phyloP scores from a whole-genome alignment of 2,797 vertebrate genomes.

The Oryzias dopingdopingensis region DNA sequence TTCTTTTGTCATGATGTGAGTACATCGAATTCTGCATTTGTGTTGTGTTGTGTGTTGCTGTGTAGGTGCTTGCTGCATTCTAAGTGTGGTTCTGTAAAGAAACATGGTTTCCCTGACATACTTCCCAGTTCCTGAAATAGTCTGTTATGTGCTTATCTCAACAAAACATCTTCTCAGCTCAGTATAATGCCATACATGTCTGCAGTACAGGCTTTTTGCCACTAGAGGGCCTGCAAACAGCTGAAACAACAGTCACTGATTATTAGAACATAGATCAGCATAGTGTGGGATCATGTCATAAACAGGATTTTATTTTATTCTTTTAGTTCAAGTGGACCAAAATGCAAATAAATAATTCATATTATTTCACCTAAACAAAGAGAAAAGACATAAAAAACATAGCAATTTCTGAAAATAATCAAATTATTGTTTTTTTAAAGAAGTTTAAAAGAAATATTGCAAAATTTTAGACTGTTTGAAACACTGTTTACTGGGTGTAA shows the following conservation, averaged over 20 bases:
- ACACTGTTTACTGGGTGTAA: too few species aligned
- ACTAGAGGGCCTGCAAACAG: background rate
- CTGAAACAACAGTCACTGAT: background rate
- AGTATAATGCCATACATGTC: background rate
- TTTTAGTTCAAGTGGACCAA: too few species aligned
- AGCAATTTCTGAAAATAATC: too few species aligned
- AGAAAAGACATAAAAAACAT: too few species aligned
- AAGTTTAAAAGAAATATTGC: too few species aligned
- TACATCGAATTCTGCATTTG: background rate
- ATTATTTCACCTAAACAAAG: too few species aligned
- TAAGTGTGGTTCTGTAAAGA: slow-evolving; percentile 6
- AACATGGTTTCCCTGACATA: slow-evolving; percentile 31
- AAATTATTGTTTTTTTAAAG: too few species aligned
- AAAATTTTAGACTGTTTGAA: too few species aligned
- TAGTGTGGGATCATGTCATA: too few species aligned
- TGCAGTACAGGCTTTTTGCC: background rate
- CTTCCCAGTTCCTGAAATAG: slow-evolving; percentile 38
- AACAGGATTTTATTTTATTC: too few species aligned
- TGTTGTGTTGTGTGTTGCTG: background rate
- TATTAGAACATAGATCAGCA: too few species aligned
- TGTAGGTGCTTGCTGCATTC: background rate
- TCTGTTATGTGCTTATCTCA: slow-evolving; percentile 1
- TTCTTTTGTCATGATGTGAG: background rate
- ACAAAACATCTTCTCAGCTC: background rate
- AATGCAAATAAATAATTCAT: too few species aligned